Evolutionary conservation across 1,140 invertebrate genomes (phyloP).

Genomic region (Capitella teleta): DNA sequence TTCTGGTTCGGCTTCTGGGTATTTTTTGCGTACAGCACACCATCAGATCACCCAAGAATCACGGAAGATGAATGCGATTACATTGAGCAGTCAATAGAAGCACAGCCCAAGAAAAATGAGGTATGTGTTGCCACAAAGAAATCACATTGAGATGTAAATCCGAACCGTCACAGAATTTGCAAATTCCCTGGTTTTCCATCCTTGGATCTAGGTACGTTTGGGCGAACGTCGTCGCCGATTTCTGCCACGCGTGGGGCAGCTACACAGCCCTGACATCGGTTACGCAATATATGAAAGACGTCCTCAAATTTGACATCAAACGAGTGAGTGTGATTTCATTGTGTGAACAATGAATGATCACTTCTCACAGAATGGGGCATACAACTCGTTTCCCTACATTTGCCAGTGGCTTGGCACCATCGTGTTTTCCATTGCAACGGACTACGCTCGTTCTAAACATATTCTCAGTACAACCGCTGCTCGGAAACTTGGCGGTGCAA

Average conservation of each 20-base stretch:
- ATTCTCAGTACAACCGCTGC: too few relatives aligned
- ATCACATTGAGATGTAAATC: neutral
- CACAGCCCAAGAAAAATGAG: neutral
- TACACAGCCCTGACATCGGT: neutral
- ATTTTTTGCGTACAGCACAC: neutral
- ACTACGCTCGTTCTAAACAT: too few relatives aligned
- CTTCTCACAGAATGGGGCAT: too few relatives aligned
- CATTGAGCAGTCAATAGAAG: neutral
- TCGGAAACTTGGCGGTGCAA: too few relatives aligned
- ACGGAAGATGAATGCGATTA: neutral
- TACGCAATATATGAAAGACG: neutral
- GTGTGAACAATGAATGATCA: neutral
- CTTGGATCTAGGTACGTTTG: neutral
- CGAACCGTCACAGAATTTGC: neutral
- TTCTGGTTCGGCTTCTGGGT: neutral
- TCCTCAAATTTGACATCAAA: slow-evolving; percentile 3
- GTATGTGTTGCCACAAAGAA: neutral
- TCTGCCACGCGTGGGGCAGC: neutral
- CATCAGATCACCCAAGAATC: neutral
- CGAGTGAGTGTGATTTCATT: neutral
- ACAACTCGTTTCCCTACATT: too few relatives aligned
- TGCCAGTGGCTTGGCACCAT: too few relatives aligned
- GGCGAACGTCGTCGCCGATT: neutral
- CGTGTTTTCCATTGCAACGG: too few relatives aligned
- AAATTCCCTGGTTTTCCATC: neutral